A percentile compares a stretch with the other conserved stretches of the same genome.
Evolutionary conservation across 2,797 vertebrate genomes (phyloP).

Genomic region (Ispidina lecontei): DNA sequence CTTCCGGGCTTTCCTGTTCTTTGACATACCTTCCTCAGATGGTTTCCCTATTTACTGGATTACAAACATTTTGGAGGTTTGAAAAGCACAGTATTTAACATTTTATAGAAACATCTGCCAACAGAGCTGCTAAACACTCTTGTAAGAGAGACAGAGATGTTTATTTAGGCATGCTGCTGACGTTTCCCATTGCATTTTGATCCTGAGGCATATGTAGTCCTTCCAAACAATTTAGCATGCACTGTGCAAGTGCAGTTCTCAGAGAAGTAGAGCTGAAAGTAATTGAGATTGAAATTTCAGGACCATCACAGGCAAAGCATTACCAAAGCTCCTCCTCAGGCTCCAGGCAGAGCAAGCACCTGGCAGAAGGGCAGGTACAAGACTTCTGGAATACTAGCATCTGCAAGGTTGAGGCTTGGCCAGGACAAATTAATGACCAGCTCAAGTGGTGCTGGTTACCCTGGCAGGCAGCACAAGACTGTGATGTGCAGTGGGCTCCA

Average conservation of each 20-base stretch:
- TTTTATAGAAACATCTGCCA: conserved; percentile 65
- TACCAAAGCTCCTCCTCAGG: neutral
- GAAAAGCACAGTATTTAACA: conserved; percentile 57
- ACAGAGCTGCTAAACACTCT: conserved; percentile 44
- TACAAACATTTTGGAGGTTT: conserved; percentile 43
- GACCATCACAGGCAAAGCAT: neutral
- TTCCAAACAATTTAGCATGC: conserved; percentile 69
- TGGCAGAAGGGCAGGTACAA: neutral
- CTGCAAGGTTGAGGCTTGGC: neutral
- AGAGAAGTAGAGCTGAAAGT: conserved; percentile 20
- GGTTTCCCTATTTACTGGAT: neutral
- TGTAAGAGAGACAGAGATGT: conserved; percentile 44
- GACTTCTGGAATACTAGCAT: neutral
- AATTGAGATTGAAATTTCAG: conserved; percentile 43
- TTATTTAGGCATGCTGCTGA: conserved; percentile 66
- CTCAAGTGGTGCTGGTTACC: rapidly evolving
- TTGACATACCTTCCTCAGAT: neutral
- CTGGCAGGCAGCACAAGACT: neutral
- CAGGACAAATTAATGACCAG: neutral
- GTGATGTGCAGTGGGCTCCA: neutral
- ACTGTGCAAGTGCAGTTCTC: conserved; percentile 20
- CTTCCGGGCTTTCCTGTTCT: neutral
- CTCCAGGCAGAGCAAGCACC: neutral
- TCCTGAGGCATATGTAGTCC: conserved; percentile 62
- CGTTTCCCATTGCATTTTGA: conserved; percentile 57